Evolutionary conservation across 2,888 invertebrate genomes (phyloP), one percentile per base, ranked within the genome.

Genomic region (Noctua janthe): DNA sequence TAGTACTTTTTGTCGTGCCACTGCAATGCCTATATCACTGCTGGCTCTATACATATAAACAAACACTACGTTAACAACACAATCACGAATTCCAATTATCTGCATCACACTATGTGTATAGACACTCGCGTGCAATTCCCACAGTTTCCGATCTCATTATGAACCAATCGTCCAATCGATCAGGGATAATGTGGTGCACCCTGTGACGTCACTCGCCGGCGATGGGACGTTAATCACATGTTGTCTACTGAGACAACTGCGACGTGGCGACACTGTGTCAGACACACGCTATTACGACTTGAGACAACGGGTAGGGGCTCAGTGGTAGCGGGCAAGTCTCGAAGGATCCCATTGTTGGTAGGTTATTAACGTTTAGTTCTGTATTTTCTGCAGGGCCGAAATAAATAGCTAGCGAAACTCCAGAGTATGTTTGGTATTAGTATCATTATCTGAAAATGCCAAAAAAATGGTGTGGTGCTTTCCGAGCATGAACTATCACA

Each of bases 221-320:
- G 78, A 78, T 87, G 80, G 71, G 35, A 67, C 59, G 64, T 72
- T 88, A 84, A 88, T 82, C 82, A 81, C 79, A 81, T 80, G 85
- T 81, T 85, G 81, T 83, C 69, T 54, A 17, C 70, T 70, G 78
- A 47, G 35, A 51, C 49, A 80, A 66, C 72, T 78, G 64, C n/a
- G 49, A 62, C 64, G 49, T 15, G 47, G 20, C 43, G 78, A 81
- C 80, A 78, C 76, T 79, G 71, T 70, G 51, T 59, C 64, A 67
- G 80, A 82, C 72, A 82, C 62, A 51, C 73, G 78, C 66, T 70
- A 56, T 80, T 81, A 71, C 54, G 43, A 78, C 75, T 79, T 82
- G 51, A 59, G 51, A 62, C n/a, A 67, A 17, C 35, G 43, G 43
- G 62, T 59, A 4, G 10, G 76, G 79, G 1, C 29, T 47, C 56